phyloP scores from a whole-genome alignment of 2,797 vertebrate genomes.

The Gambusia yucatana region DNA sequence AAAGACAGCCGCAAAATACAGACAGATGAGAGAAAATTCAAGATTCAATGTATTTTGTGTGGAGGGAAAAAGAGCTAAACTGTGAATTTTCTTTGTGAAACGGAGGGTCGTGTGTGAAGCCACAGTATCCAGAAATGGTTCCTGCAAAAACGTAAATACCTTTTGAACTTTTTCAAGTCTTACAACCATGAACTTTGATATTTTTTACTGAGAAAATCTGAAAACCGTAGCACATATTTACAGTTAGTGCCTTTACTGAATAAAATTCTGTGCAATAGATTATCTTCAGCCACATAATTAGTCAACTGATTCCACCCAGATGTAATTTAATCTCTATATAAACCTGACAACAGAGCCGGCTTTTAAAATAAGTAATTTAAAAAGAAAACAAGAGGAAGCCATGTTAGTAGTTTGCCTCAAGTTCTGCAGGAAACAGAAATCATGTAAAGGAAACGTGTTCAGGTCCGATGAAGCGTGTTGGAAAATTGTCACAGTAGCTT shows the following conservation, averaged over 20 bases:
- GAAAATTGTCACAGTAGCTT: too few species aligned
- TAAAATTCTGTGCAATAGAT: neutral
- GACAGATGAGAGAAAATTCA: neutral
- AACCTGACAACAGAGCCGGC: neutral
- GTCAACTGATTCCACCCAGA: neutral
- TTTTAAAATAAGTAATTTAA: neutral
- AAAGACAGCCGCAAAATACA: neutral
- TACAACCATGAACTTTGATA: neutral
- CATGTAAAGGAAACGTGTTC: neutral
- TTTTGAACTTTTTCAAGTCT: neutral
- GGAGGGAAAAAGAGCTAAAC: conserved; percentile 3
- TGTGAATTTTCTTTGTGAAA: neutral
- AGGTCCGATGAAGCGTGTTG: neutral
- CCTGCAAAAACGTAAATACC: neutral
- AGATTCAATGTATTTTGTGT: conserved; percentile 7
- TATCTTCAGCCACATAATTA: neutral
- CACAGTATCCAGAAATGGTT: neutral
- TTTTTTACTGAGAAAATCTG: neutral
- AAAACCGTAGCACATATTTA: neutral
- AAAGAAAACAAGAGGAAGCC: neutral
- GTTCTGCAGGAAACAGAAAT: neutral
- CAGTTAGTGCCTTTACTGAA: neutral
- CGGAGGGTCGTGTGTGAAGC: neutral
- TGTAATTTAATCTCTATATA: neutral
- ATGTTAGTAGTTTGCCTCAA: neutral